Evolutionary conservation across 2,888 invertebrate species (phyloP), one percentile per base, ranked within the genome.

Genomic region (Platynereis dumerilii): DNA sequence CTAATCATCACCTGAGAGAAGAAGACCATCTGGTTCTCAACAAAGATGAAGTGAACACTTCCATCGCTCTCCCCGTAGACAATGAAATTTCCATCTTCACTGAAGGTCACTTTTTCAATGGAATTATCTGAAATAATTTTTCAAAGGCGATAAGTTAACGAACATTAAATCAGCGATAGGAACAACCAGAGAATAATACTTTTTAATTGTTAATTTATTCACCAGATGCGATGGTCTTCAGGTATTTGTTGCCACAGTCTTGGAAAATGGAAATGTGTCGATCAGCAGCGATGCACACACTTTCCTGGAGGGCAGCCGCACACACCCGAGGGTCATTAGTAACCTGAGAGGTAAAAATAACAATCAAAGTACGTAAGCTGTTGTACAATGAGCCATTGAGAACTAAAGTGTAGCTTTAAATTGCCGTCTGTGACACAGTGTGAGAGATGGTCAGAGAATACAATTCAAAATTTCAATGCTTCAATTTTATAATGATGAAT

Each of bases 41-140:
- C 73, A 63, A 75, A 69, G 7, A 79, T 59, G 17, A 80, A 68
- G 42, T 74, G 75, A n/a, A 80, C 56, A 39, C 57, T 70, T 0
- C 80, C 80, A 20, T 67, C 66, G 20, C 68, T 67, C 24, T 75
- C 75, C 24, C 75, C 78, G 20, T 76, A 69, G n/a, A 76, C 71
- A 27, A 80, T 65, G 45, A 79, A 67, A 17, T 67, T 66, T 2
- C 75, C 75, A 75, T 80, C 78, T 28, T 74, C 74, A 68, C 78
- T 77, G 72, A 74, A 76, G 39, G 72, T 72, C 26, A 77, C 45
- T 27, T 71, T 74, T 39, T 79, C 79, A 17, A 80, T 68, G 12
- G 59, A 62, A 44, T 34, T 34, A 34, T 34, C 34, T 34, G n/a
- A 34, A 34, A 34, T 34, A 34, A 34, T 12, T n/a, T n/a, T n/a